These are phyloP conservation scores for Acropternis orthonyx DNA, from an alignment of 2,797 vertebrate species.

Conservation along the genomic window DNA sequence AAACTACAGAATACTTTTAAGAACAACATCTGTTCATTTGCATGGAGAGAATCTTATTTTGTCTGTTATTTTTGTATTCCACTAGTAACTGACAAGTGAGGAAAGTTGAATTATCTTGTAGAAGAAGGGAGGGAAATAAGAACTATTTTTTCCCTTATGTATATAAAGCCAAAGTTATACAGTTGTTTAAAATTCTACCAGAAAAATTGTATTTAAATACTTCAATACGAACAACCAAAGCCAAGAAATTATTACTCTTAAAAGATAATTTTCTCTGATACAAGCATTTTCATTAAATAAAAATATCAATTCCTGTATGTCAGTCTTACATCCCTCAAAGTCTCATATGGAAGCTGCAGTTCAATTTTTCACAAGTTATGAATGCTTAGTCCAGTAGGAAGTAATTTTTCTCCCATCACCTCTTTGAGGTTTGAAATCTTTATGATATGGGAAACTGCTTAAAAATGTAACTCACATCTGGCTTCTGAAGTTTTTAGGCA, in stretches of 20 bases:
- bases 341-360: not conserved
- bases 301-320: not conserved
- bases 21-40: conserved; percentile 17
- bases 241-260: not conserved
- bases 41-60: not conserved
- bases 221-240: not conserved
- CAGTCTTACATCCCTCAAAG: not conserved
- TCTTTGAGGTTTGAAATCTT: not conserved
- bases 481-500: not conserved
- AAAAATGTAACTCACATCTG: conserved; percentile 17
- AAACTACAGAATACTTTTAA: not conserved
- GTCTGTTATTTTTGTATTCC: not conserved
- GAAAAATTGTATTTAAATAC: not conserved
- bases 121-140: not conserved
- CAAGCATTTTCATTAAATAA: not conserved
- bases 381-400: not conserved
- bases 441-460: not conserved
- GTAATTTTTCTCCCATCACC: not conserved
- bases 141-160: not conserved
- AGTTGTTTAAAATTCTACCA: not conserved
- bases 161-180: not conserved
- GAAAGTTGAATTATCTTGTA: not conserved
- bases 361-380: not conserved
- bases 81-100: not conserved
- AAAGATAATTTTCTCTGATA: not conserved